phyloP scores from a whole-genome alignment of 2,113 vertebrate genomes.

The Psophia crepitans region DNA sequence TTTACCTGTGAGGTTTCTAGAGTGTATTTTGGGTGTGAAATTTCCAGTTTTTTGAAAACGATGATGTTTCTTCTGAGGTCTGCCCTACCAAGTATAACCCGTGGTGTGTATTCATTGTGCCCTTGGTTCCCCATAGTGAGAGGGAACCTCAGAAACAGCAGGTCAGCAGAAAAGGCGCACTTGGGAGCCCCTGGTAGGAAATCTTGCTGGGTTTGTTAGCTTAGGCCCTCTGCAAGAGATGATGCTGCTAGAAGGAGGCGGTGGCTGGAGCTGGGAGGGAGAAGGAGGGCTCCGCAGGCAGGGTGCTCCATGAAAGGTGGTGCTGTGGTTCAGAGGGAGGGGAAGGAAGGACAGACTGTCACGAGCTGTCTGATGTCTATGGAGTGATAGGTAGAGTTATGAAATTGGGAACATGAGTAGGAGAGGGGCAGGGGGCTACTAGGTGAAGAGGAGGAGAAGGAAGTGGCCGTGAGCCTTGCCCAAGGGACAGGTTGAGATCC shows the following conservation, averaged over 20 bases:
- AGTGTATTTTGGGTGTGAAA: not conserved
- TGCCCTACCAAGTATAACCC: not conserved
- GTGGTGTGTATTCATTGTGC: not conserved
- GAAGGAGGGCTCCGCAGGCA: not conserved
- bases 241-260: not conserved
- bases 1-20: not conserved
- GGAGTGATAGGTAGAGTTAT: not conserved
- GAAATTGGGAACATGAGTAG: not conserved
- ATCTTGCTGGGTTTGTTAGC: not conserved
- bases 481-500: not conserved
- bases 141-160: not conserved
- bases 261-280: not conserved
- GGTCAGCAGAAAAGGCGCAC: not conserved
- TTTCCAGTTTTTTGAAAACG: not conserved
- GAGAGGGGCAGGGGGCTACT: not conserved
- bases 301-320: not conserved
- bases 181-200: not conserved
- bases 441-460: slow-evolving; percentile 18
- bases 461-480: not conserved
- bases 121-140: not conserved
- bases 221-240: not conserved
- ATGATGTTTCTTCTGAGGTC: not conserved
- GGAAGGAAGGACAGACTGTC: not conserved
- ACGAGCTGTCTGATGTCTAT: not conserved
- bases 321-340: rapidly evolving